A percentile compares a stretch with the other conserved stretches of the same genome.
Evolutionary conservation across 2,797 vertebrate genomes (phyloP).

Genomic region (Melopsittacus undulatus): DNA sequence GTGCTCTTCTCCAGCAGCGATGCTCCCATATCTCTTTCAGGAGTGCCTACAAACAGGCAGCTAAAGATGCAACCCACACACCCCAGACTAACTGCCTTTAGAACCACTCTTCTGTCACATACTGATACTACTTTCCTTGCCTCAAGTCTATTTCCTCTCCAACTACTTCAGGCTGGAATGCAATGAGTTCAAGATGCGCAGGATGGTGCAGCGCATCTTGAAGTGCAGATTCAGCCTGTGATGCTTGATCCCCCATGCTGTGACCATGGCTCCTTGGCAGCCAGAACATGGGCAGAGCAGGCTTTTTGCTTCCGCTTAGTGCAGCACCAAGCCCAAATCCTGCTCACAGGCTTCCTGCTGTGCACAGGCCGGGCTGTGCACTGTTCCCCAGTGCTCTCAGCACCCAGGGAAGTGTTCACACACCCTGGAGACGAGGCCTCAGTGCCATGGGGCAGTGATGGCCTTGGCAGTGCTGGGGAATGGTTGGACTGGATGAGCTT

Average conservation of each 20-base stretch:
- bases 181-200: not conserved
- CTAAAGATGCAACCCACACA: not conserved
- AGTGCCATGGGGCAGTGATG: not conserved
- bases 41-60: accelerated
- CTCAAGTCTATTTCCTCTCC: not conserved
- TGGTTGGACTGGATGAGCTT: not conserved
- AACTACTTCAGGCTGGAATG: not conserved
- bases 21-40: not conserved
- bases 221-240: not conserved
- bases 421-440: not conserved
- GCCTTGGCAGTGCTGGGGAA: not conserved
- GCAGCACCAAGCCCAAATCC: not conserved
- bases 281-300: not conserved
- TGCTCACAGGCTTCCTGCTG: not conserved
- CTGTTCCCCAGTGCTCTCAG: not conserved
- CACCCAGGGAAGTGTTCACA: not conserved
- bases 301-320: not conserved
- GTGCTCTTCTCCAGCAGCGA: accelerated
- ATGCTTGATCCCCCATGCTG: not conserved
- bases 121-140: not conserved
- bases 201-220: not conserved
- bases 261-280: not conserved
- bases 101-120: not conserved
- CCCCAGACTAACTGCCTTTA: not conserved
- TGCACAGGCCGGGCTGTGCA: not conserved